These are phyloP conservation scores for Lapara coniferarum DNA, from an alignment of 2,888 invertebrate species.

Conservation along the genomic window DNA sequence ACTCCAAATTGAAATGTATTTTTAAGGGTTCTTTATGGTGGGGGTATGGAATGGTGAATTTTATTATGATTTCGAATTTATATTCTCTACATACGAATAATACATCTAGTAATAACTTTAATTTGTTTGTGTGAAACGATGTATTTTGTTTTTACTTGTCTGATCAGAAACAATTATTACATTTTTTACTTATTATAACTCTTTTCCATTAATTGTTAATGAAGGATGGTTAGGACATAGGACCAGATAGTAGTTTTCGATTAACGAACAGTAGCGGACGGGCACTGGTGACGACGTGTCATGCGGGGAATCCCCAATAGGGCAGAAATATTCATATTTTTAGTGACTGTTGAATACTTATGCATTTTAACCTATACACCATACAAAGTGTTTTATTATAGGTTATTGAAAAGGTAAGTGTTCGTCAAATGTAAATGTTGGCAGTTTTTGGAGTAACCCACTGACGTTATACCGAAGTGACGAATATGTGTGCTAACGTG, in stretches of 20 bases:
- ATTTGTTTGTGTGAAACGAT: constrained; percentile 6
- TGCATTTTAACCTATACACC: background rate
- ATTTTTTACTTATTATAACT: background rate
- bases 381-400: constrained; percentile 1
- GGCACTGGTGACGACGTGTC: too few relatives aligned
- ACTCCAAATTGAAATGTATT: background rate
- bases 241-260: too few relatives aligned
- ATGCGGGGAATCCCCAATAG: too few relatives aligned
- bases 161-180: too few relatives aligned
- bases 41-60: background rate
- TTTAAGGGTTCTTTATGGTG: background rate
- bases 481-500: background rate
- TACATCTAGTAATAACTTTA: background rate
- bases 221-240: too few relatives aligned
- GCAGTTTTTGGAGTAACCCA: constrained; percentile 13
- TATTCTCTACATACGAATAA: too few relatives aligned
- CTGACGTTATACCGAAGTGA: constrained; percentile 11
- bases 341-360: too few relatives aligned
- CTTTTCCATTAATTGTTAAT: background rate
- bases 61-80: too few relatives aligned
- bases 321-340: too few relatives aligned
- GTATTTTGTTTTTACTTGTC: background rate
- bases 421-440: background rate
- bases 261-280: too few relatives aligned
- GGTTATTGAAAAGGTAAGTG: background rate